phyloP scores from a whole-genome alignment of 2,113 vertebrate species.

The Ia io region DNA sequence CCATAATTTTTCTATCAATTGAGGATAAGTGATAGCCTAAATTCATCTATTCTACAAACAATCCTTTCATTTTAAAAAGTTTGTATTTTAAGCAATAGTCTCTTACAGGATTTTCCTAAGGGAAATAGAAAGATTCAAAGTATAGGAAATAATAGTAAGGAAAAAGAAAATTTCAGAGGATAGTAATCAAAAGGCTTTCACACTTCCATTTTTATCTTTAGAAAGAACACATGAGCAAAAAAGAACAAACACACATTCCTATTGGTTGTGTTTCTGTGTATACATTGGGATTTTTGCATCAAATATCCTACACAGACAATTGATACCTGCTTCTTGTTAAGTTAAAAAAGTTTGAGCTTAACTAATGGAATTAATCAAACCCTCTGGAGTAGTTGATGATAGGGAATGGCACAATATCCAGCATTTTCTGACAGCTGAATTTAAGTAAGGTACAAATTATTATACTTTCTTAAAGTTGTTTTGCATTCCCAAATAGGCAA shows the following conservation, averaged over 20 bases:
- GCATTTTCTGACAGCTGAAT: conserved; percentile 2
- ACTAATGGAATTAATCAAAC: not conserved
- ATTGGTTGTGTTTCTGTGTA: not conserved
- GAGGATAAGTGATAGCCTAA: not conserved
- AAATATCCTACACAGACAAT: not conserved
- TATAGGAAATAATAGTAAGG: not conserved
- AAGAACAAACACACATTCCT: not conserved
- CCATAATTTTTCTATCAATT: not conserved
- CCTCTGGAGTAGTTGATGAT: not conserved
- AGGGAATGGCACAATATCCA: not conserved
- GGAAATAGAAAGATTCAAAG: not conserved
- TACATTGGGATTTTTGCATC: not conserved
- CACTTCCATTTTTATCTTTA: conserved; percentile 2
- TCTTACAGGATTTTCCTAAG: not conserved
- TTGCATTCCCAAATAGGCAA: not conserved
- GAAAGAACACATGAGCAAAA: conserved; percentile 16
- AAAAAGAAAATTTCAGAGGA: conserved; percentile 22
- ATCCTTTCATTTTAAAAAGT: not conserved
- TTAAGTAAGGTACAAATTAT: not conserved
- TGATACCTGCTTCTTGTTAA: not conserved
- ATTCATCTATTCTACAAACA: not conserved
- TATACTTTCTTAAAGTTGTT: not conserved
- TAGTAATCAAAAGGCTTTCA: conserved; percentile 2
- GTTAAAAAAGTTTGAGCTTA: not conserved
- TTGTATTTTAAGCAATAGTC: not conserved